Evolutionary conservation across 2,888 invertebrate genomes (phyloP).

Genomic region (Tromatobia lineatoria): DNA sequence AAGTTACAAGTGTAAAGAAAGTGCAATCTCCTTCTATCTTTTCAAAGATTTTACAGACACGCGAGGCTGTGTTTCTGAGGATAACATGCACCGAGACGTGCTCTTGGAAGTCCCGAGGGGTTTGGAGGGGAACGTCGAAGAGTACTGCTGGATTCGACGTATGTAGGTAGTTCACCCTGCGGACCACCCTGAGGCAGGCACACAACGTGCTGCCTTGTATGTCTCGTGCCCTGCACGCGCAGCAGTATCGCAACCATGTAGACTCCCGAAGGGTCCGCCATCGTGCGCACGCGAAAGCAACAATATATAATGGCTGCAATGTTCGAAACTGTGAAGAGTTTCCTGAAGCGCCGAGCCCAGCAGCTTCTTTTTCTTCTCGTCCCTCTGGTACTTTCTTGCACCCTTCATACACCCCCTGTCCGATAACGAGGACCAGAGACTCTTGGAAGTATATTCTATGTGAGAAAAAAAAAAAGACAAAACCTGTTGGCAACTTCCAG

Average conservation of each 20-base stretch:
- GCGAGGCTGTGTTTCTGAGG: slow-evolving; percentile 16
- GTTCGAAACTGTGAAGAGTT: slow-evolving; percentile 75
- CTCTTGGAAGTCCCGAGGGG: slow-evolving; percentile 29
- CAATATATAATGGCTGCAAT: slow-evolving; percentile 76
- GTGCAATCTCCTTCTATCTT: slow-evolving; percentile 19
- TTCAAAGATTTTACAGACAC: slow-evolving; percentile 42
- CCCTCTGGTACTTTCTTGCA: slow-evolving; percentile 11
- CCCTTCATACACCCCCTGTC: slow-evolving; percentile 60
- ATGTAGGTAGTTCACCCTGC: slow-evolving; percentile 31
- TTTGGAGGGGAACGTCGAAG: slow-evolving; percentile 13
- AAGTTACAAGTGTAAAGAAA: neutral
- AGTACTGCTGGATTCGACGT: slow-evolving; percentile 14
- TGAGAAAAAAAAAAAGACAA: slow-evolving; percentile 15
- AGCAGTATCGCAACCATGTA: slow-evolving; percentile 7
- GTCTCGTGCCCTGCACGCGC: slow-evolving; percentile 37
- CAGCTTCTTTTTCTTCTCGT: slow-evolving; percentile 46
- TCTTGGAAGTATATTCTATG: slow-evolving; percentile 55
- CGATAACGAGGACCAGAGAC: slow-evolving; percentile 79
- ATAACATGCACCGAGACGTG: slow-evolving; percentile 25
- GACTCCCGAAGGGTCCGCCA: slow-evolving; percentile 16
- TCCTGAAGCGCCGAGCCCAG: slow-evolving; percentile 62
- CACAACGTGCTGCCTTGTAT: slow-evolving; percentile 31
- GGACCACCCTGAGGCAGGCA: slow-evolving; percentile 42
- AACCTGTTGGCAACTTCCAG: slow-evolving; percentile 58
- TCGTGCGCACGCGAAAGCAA: slow-evolving; percentile 11